These are phyloP conservation scores for Loxodonta africana DNA, from an alignment of 2,113 vertebrate species.

Conservation along the genomic window DNA sequence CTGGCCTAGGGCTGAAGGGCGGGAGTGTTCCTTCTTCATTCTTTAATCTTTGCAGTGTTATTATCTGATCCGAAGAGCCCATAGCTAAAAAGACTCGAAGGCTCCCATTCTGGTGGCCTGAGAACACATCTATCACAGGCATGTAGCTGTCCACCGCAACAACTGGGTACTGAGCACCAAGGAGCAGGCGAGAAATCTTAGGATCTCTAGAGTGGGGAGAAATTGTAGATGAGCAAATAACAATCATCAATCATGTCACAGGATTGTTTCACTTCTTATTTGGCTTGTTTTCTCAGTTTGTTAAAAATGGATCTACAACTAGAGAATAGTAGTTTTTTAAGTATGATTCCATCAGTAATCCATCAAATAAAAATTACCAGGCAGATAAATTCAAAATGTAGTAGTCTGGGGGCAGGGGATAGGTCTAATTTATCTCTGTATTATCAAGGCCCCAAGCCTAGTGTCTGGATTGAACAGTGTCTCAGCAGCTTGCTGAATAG, in stretches of 20 bases:
- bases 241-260: slow-evolving; percentile 23
- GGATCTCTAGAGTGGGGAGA: slow-evolving; percentile 89
- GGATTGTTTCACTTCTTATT: slow-evolving; percentile 48
- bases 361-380: slow-evolving; percentile 65
- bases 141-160: slow-evolving; percentile 95
- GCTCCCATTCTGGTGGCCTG: slow-evolving; percentile 90
- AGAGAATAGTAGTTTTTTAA: slow-evolving; percentile 15
- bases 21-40: slow-evolving; percentile 85
- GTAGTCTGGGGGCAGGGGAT: neutral
- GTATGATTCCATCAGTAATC: neutral
- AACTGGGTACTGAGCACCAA: slow-evolving; percentile 96
- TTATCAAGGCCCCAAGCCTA: neutral
- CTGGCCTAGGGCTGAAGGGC: slow-evolving; percentile 84
- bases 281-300: slow-evolving; percentile 48
- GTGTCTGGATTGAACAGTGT: neutral
- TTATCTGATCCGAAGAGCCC: slow-evolving; percentile 94
- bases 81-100: slow-evolving; percentile 95
- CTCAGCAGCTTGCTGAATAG: neutral
- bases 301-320: slow-evolving; percentile 54
- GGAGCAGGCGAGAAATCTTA: slow-evolving; percentile 91
- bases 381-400: slow-evolving; percentile 15
- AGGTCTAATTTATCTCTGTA: slow-evolving; percentile 1
- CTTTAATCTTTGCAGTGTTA: slow-evolving; percentile 92
- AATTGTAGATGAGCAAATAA: slow-evolving; percentile 54
- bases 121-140: slow-evolving; percentile 94